A percentile compares a stretch with the other conserved stretches of the same genome.
Conservation (phyloP, 1,140 invertebrate species). For the Neodiprion virginianus region DNA sequence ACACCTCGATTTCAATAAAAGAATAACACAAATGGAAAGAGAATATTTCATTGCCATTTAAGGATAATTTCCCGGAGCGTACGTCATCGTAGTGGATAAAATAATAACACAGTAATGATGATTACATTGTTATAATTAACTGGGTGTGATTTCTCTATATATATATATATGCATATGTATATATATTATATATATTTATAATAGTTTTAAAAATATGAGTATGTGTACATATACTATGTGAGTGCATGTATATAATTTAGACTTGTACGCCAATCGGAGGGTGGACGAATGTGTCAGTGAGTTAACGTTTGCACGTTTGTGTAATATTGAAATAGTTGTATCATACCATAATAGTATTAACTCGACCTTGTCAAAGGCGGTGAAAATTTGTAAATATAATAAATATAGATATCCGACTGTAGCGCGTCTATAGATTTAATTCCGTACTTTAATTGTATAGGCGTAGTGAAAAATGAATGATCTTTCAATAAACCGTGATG, state of each 20-base stretch:
- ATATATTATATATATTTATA: background rate
- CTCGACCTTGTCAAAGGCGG: conserved; percentile 25
- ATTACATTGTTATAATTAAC: conserved; percentile 23
- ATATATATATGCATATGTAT: background rate
- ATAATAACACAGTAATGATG: background rate
- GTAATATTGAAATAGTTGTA: conserved; percentile 27
- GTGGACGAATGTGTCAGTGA: conserved; percentile 19
- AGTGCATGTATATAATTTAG: conserved; percentile 14
- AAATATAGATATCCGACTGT: conserved; percentile 37
- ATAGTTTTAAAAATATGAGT: background rate
- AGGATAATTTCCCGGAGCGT: no score
- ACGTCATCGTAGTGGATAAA: no score
- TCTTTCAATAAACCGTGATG: conserved; percentile 50
- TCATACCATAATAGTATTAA: conserved; percentile 52
- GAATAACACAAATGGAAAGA: no score
- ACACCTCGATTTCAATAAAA: no score
- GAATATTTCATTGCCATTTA: no score
- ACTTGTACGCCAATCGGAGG: background rate
- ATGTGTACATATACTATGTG: background rate
- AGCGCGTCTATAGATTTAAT: conserved; percentile 36
- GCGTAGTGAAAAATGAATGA: conserved; percentile 46
- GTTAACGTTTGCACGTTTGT: conserved; percentile 15
- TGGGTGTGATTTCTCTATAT: background rate
- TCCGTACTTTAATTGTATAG: conserved; percentile 43
- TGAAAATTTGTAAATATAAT: conserved; percentile 20